Conservation (phyloP, 2,888 invertebrate species). For the Acronicta alni region DNA sequence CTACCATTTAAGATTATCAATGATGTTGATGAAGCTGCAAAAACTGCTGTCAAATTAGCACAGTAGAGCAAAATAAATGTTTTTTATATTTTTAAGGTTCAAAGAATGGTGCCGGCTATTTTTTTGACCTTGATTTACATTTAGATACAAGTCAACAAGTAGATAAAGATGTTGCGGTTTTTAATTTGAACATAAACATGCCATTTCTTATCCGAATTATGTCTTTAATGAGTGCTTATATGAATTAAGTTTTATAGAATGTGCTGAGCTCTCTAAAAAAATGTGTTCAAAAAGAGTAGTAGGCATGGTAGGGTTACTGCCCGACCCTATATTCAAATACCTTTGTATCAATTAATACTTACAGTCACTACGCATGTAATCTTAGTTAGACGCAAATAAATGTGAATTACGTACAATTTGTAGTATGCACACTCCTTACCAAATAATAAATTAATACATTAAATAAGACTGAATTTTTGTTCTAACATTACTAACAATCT, state of each 20-base stretch:
- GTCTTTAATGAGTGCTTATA: conserved; percentile 4
- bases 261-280: conserved; percentile 29
- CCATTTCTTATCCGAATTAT: conserved; percentile 35
- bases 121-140: conserved; percentile 47
- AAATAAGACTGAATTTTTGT: conserved; percentile 59
- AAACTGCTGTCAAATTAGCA: conserved; percentile 92
- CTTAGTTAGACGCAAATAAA: not conserved
- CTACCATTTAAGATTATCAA: conserved; percentile 94
- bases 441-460: conserved; percentile 43
- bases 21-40: conserved; percentile 97
- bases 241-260: not conserved
- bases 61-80: conserved; percentile 32
- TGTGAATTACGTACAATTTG: not conserved
- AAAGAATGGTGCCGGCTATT: conserved; percentile 25
- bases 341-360: too few species aligned
- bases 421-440: not conserved
- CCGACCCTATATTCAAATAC: too few species aligned
- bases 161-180: not conserved
- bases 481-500: conserved; percentile 21
- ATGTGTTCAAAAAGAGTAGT: conserved; percentile 44
- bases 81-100: conserved; percentile 4
- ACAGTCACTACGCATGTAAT: conserved; percentile 4
- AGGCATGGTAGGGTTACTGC: not conserved
- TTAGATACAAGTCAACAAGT: conserved; percentile 19
- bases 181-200: not conserved